phyloP scores from a whole-genome alignment of 2,888 invertebrate genomes.

The Ptilodon capucinus region DNA sequence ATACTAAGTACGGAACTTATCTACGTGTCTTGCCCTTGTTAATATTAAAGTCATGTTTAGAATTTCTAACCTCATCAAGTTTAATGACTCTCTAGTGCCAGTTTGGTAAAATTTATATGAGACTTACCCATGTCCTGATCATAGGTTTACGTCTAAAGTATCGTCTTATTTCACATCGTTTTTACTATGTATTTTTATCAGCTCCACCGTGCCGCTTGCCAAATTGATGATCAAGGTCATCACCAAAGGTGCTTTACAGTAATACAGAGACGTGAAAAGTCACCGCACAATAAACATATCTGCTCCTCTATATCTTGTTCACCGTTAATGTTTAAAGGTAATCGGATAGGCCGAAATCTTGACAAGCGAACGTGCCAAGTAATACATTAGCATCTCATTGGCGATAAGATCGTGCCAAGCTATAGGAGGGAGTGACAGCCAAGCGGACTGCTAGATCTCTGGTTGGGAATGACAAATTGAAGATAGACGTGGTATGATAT shows the following conservation, averaged over 20 bases:
- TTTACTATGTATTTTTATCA: slow-evolving; percentile 11
- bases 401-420: slow-evolving; percentile 62
- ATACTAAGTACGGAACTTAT: slow-evolving; percentile 27
- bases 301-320: slow-evolving; percentile 43
- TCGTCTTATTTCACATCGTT: slow-evolving; percentile 6
- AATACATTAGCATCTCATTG: slow-evolving; percentile 77
- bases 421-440: slow-evolving; percentile 47
- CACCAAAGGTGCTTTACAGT: slow-evolving; percentile 36
- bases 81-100: not conserved
- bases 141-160: slow-evolving; percentile 1
- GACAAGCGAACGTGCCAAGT: slow-evolving; percentile 67
- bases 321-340: slow-evolving; percentile 59
- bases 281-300: slow-evolving; percentile 41
- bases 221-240: slow-evolving; percentile 45
- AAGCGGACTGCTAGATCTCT: slow-evolving; percentile 38
- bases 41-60: slow-evolving; percentile 5
- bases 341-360: slow-evolving; percentile 59
- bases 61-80: slow-evolving; percentile 3
- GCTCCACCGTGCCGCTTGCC: slow-evolving; percentile 26
- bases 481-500: slow-evolving; percentile 16
- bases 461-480: slow-evolving; percentile 42
- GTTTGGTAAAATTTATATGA: slow-evolving; percentile 2
- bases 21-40: slow-evolving; percentile 3
- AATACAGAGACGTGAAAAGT: slow-evolving; percentile 47
- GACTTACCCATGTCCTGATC: not conserved